Evolutionary conservation across 1,140 invertebrate genomes (phyloP), one percentile per base, ranked within the genome.

Genomic region (Lepidurus couesii): DNA sequence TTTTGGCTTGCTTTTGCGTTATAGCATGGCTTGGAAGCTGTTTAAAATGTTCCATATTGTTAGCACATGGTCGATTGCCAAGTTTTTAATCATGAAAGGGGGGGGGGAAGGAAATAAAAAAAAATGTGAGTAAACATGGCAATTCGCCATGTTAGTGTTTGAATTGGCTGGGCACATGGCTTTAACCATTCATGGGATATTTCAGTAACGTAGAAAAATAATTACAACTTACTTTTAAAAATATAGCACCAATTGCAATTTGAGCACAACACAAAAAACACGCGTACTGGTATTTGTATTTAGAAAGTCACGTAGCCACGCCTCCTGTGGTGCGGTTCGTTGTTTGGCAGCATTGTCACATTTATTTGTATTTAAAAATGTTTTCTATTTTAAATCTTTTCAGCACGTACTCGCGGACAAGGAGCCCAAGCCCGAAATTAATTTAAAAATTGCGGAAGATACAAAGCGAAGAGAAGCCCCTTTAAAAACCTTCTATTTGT

Each of bases 1-100:
- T 3, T 65, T 65, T 65, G n/a, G 53, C 53, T 65, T 65, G 53
- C 8, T 65, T 65, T 65, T n/a, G 53, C 53, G 16, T 65, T 65
- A 65, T n/a, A n/a, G 53, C 53, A 65, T 16, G 53, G 53, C 53
- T 65, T 65, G 53, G 6, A 21, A 65, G 53, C 53, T 65, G 4
- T 65, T 65, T n/a, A 21, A 65, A n/a, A 65, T 16, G 53, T 7
- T n/a, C 53, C 53, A 65, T 65, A 9, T 65, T 65, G 21, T 21
- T 13, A 65, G 16, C 53, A 16, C 53, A 21, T 65, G 53, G 53
- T 21, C 13, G 16, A 9, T 13, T 16, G 53, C 53, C 53, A 65
- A 65, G 34, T 4, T 34, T 34, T 34, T 34, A 34, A 34, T 34
- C 34, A 34, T 4, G 34, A 34, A 34, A 34, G 34, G 34, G 34